Conservation (phyloP, 35 echinoderm and acorn worm species). For the Ptychodera flava region DNA sequence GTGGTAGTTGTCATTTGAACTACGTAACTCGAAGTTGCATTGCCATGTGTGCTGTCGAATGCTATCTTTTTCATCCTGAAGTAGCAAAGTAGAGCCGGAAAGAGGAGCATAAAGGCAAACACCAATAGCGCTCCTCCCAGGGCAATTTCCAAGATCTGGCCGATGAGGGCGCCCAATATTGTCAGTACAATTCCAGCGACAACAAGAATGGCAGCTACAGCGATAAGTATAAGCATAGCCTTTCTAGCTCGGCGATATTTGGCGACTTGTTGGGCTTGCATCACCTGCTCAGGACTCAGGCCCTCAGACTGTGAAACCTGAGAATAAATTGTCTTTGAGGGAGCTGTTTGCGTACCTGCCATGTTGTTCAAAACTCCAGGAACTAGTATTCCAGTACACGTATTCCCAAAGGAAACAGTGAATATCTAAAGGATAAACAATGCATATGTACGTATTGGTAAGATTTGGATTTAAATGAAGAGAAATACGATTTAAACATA, state of each 20-base stretch:
- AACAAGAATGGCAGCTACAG: neutral
- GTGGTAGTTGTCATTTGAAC: neutral
- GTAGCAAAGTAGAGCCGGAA: neutral
- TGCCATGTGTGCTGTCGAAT: neutral
- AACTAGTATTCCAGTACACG: too few species aligned
- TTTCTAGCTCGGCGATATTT: neutral
- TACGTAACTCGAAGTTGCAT: neutral
- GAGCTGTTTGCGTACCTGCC: neutral
- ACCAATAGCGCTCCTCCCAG: neutral
- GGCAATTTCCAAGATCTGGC: neutral
- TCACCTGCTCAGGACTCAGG: neutral
- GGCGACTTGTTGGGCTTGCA: neutral
- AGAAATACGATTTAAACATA: too few species aligned
- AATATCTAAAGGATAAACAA: too few species aligned
- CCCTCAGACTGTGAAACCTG: neutral
- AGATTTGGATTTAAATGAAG: too few species aligned
- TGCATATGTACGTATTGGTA: too few species aligned
- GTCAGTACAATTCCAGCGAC: neutral
- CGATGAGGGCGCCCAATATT: neutral
- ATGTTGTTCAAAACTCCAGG: too few species aligned
- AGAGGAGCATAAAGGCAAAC: neutral
- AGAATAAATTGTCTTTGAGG: neutral
- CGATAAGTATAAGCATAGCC: neutral
- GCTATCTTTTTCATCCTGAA: neutral
- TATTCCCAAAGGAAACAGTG: too few species aligned